These are phyloP conservation scores for Cyrtonyx montezumae DNA, from an alignment of 2,113 vertebrate genomes.

Conservation along the genomic window DNA sequence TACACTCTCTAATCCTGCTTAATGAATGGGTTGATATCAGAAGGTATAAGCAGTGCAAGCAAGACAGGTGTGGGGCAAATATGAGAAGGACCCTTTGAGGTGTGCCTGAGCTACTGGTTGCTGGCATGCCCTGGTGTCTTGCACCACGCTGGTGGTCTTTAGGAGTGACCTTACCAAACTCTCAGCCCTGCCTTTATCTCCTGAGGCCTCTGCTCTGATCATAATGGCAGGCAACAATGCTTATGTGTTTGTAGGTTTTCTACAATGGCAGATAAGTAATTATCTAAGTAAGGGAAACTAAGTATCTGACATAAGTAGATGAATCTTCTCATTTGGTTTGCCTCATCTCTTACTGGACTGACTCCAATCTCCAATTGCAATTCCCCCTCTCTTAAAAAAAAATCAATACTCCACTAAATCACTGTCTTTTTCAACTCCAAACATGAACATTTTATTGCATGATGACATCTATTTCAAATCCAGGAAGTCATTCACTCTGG, in stretches of 20 bases:
- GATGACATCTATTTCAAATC: constrained; percentile 1
- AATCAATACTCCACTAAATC: constrained; percentile 52
- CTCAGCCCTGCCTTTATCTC: neutral
- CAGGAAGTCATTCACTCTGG: neutral
- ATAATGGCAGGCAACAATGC: neutral
- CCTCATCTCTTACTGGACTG: constrained; percentile 45
- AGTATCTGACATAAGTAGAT: neutral
- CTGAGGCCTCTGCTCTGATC: neutral
- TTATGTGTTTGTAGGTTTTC: constrained; percentile 9
- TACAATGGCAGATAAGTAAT: neutral
- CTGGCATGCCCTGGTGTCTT: neutral
- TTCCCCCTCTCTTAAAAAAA: neutral
- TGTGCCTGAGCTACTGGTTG: neutral
- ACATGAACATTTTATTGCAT: constrained; percentile 7
- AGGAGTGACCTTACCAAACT: neutral
- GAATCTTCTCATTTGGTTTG: constrained; percentile 38
- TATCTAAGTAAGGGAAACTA: constrained; percentile 7
- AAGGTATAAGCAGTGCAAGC: neutral
- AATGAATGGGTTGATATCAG: neutral
- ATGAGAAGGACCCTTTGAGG: neutral
- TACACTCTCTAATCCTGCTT: neutral
- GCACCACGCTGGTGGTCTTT: neutral
- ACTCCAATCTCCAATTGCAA: constrained; percentile 11
- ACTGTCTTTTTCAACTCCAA: constrained; percentile 2
- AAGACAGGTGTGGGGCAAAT: neutral